Conservation (phyloP, 2,113 vertebrate species). For the Brevimyrus niger region DNA sequence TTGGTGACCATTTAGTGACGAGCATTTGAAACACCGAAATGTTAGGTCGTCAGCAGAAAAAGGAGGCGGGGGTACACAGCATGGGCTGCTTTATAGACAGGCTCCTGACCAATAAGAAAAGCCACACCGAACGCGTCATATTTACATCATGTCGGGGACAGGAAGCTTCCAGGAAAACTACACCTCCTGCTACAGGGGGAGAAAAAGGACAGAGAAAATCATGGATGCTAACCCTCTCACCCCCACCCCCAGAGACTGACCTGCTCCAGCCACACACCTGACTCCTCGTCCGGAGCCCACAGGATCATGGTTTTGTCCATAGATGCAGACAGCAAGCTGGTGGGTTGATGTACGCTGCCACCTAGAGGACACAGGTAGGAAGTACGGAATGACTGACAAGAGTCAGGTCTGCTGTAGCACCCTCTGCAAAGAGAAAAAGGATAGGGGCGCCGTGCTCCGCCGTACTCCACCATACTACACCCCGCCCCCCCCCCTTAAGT, state of each 20-base stretch:
- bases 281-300: slow-evolving; percentile 88
- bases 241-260: slow-evolving; percentile 52
- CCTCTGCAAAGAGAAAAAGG: neutral
- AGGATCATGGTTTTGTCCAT: slow-evolving; percentile 98
- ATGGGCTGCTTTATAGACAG: neutral
- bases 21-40: neutral
- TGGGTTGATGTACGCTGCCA: slow-evolving; percentile 70
- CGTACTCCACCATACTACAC: neutral
- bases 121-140: neutral
- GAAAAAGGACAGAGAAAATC: neutral
- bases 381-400: neutral
- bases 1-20: neutral
- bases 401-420: neutral
- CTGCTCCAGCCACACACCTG: slow-evolving; percentile 92
- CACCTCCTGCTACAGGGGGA: neutral
- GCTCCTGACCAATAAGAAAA: neutral
- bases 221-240: neutral
- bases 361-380: slow-evolving; percentile 63
- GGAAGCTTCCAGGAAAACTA: neutral
- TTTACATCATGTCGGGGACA: neutral
- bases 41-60: neutral
- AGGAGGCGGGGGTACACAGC: neutral
- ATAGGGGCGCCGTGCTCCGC: no score
- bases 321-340: slow-evolving; percentile 82
- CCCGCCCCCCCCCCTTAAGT: neutral